Conservation (phyloP, 2,113 vertebrate genomes). For the Pyrgilauda ruficollis region DNA sequence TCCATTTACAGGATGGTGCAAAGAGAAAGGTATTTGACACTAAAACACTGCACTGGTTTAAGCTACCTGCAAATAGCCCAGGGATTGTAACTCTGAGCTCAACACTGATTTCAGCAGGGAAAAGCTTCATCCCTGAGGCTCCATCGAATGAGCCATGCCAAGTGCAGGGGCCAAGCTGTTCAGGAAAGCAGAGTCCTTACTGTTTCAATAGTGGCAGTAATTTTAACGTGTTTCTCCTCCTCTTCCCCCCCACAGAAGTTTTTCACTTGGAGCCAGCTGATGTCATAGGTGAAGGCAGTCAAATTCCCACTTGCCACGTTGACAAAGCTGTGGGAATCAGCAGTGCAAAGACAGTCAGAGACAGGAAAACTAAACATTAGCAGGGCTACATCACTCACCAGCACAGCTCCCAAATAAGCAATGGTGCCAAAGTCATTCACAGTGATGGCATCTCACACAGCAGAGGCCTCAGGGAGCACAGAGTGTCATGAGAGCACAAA, state of each 20-base stretch:
- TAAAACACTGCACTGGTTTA: neutral
- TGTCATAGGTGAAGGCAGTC: conserved; percentile 40
- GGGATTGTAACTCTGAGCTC: neutral
- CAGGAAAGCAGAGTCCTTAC: conserved; percentile 66
- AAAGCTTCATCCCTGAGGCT: neutral
- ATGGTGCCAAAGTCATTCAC: accelerated
- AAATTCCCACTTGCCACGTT: conserved; percentile 33
- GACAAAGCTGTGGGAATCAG: conserved; percentile 54
- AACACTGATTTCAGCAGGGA: neutral
- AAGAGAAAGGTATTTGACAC: neutral
- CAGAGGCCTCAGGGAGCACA: neutral
- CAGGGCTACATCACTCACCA: neutral
- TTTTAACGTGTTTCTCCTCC: conserved; percentile 72
- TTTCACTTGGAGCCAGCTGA: conserved; percentile 86
- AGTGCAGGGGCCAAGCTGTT: neutral
- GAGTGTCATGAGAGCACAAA: neutral
- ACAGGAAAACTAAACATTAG: neutral
- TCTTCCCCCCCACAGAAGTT: conserved; percentile 65
- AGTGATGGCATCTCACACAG: neutral
- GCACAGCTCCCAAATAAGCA: neutral
- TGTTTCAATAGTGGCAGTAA: conserved; percentile 81
- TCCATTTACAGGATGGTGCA: neutral
- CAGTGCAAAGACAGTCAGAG: neutral
- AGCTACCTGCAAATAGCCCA: neutral
- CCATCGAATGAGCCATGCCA: neutral